Base-by-base conservation (phyloP, 2,113 vertebrate genomes). In the Eurystomus gularis region DNA sequence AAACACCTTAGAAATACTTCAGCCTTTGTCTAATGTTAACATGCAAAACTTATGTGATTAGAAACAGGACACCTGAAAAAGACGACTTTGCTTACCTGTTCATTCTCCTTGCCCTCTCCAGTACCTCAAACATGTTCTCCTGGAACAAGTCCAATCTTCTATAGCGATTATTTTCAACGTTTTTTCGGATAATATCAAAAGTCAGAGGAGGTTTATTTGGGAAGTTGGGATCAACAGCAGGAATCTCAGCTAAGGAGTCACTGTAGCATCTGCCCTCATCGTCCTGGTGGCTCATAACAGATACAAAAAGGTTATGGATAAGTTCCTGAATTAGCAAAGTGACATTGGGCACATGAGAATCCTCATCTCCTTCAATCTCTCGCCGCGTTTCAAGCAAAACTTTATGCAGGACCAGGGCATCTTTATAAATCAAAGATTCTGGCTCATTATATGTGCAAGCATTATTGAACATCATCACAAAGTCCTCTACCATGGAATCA, bases 401-500 rank as follows among this genome's bases (percentile, higher is more conserved):
- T 92, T 99, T 99, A 96, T 99, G 99, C 52, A 99, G 98, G 64
- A 99, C 98, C 76, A 99, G 97, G 12, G 99, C 99, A 70, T 99
- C 99, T 86, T 99, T 99, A 96, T 99, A 99, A 96, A 99, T 99
- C 91, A 99, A 98, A 58, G 99, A 99, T 92, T 99, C 99, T 0
- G 99, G 99, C 89, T 99, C 99, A 3, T 99, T 99, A 90, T 99
- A 99, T 1, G 99, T 99, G 91, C 99, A 99, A 14, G 99, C 99
- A 0, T 99, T 99, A 96, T 99, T 99, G 98, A 99, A 99, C 99
- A 99, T 99, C 96, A 99, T 99, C 81, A 99, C 99, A 31, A 99
- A 98, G 98, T 99, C 99, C 88, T 99, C 99, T 71, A 99, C 99
- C 98, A 99, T 98, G 19, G 99, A 99, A 75, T 99, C 99, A 28